Evolutionary conservation across 2,888 invertebrate genomes (phyloP).

Genomic region (Brachyptera risi): DNA sequence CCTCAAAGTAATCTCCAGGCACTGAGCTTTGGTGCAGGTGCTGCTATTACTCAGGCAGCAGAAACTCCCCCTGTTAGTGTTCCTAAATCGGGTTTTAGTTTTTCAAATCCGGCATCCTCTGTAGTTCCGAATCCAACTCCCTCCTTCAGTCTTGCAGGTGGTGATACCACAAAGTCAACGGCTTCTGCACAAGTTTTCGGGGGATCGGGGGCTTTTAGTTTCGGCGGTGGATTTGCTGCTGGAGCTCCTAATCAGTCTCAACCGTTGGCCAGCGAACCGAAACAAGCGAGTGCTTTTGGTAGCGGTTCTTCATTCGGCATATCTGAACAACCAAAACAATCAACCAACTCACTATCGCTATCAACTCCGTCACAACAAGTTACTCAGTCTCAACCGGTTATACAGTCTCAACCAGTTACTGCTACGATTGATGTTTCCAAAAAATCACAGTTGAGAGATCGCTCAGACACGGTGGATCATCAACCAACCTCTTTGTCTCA

Average conservation of each 20-base stretch:
- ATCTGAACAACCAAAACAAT: background rate
- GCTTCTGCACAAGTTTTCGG: background rate
- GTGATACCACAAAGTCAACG: background rate
- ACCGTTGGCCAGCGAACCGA: too few relatives aligned
- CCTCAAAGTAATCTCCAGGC: too few relatives aligned
- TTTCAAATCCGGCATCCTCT: background rate
- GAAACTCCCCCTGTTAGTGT: conserved; percentile 5
- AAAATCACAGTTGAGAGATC: background rate
- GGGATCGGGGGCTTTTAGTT: background rate
- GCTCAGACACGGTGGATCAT: too few relatives aligned
- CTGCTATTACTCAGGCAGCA: background rate
- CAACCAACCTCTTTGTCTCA: background rate
- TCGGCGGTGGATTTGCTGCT: background rate
- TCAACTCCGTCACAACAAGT: background rate
- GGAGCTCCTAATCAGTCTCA: background rate
- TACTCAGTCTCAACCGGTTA: too few relatives aligned
- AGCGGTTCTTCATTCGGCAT: too few relatives aligned
- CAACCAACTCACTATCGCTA: background rate
- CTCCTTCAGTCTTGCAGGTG: background rate
- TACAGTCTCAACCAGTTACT: too few relatives aligned
- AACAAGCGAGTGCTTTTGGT: background rate
- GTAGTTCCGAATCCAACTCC: background rate
- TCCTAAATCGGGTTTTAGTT: background rate
- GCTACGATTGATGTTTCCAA: background rate
- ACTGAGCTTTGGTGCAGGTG: too few relatives aligned